These are phyloP conservation scores for Rafetus swinhoei DNA, from an alignment of 2,113 vertebrate genomes.

Conservation along the genomic window DNA sequence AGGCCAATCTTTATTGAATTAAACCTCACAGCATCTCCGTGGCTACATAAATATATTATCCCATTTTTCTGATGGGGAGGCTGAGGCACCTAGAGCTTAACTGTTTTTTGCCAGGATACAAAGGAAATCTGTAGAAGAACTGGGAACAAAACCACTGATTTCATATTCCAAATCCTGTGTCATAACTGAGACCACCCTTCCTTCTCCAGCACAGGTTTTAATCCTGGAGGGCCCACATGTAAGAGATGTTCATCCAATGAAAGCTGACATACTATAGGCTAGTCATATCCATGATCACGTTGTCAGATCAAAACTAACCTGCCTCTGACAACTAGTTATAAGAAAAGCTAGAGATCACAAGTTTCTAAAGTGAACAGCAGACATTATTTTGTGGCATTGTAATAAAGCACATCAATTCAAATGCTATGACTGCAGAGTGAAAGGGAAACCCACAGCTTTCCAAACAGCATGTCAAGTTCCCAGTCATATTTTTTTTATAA, in stretches of 20 bases:
- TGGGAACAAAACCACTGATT: not conserved
- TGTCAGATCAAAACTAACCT: not conserved
- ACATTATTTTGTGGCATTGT: slow-evolving; percentile 57
- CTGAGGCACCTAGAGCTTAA: not conserved
- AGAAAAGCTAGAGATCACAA: slow-evolving; percentile 17
- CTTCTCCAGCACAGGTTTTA: not conserved
- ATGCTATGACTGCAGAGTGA: not conserved
- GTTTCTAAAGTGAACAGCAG: slow-evolving; percentile 44
- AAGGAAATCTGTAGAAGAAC: not conserved
- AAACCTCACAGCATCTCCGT: not conserved
- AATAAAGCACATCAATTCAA: slow-evolving; percentile 55
- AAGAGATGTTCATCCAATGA: not conserved
- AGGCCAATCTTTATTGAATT: not conserved
- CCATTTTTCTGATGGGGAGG: not conserved
- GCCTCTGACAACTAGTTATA: not conserved
- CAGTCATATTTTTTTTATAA: slow-evolving; percentile 5
- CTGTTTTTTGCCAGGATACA: not conserved
- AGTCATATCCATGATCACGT: not conserved
- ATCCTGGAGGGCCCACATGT: not conserved
- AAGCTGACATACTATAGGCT: not conserved
- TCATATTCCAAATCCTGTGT: no score
- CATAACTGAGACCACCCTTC: not conserved
- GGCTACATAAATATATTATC: not conserved
- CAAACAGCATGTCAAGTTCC: slow-evolving; percentile 48
- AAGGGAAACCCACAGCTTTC: slow-evolving; percentile 57